Evolutionary conservation across 2,113 vertebrate species (phyloP), one percentile per base, ranked within the genome.

Genomic region (Sisor rabdophorus): DNA sequence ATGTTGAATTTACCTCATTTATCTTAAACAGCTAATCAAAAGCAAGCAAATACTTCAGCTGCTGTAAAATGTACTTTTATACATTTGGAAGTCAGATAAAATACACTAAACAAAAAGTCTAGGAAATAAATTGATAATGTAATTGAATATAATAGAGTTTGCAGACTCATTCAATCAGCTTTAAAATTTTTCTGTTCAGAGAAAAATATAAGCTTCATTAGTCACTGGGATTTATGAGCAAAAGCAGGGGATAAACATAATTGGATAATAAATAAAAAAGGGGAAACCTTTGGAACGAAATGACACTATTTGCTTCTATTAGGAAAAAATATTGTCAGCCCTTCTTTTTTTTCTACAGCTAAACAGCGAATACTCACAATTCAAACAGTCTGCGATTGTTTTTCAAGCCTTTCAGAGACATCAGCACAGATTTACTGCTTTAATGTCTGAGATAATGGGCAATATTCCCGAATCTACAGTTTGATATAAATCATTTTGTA

Each of bases 211-310:
- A 36, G 32, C 32, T 54, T 17, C 20, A 69, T 80, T 52, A 63
- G 72, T 81, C 76, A 71, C 24, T 52, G n/a, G 15, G 69, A 79
- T 75, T 76, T 71, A 69, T 67, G 70, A 56, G 59, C 53, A 70
- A 79, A 79, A 73, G 77, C 30, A 28, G 63, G 71, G 78, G 50
- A 58, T 58, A 55, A 44, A 60, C 40, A 48, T 75, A 70, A 79
- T 79, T 69, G 72, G 71, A 26, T 24, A 69, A 76, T 68, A 76
- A 68, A 76, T 68, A 22, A 69, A 69, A 44, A 76, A 13, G 15
- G 32, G 47, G 12, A 24, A 47, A 44, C 48, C 52, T 60, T 53
- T 15, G 17, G 17, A 67, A 67, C 28, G 32, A 48, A 55, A 22
- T 17, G 22, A 65, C 60, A 55, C 28, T 26, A 30, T 36, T 32